phyloP scores from a whole-genome alignment of 2,113 vertebrate species.

The Seriola rivoliana region DNA sequence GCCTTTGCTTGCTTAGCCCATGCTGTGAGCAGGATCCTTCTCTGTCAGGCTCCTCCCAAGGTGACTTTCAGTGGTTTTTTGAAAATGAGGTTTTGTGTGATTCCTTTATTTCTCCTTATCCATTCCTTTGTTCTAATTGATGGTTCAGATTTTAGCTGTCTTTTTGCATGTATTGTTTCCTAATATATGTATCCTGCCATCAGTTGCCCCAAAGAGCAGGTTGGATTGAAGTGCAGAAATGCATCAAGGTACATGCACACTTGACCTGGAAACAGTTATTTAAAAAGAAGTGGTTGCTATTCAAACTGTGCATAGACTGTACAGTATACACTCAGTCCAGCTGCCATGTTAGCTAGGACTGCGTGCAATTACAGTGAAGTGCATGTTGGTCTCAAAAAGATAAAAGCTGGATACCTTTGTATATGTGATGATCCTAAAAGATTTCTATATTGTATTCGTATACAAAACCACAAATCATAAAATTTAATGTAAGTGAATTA shows the following conservation, averaged over 20 bases:
- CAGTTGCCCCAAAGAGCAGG: not conserved
- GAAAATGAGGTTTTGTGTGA: conserved; percentile 6
- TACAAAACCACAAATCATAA: not conserved
- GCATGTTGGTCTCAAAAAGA: not conserved
- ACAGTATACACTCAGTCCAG: not conserved
- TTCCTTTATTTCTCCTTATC: not conserved
- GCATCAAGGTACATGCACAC: not conserved
- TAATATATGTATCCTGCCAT: not conserved
- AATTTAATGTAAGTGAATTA: not conserved
- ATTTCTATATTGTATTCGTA: not conserved
- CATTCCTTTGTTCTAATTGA: conserved; percentile 12
- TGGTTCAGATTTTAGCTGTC: not conserved
- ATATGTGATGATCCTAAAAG: not conserved
- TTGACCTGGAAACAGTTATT: not conserved
- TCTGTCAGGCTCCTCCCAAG: conserved; percentile 20
- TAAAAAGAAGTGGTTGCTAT: not conserved
- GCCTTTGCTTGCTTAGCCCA: conserved; percentile 7
- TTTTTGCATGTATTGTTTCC: not conserved
- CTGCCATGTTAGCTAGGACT: not conserved
- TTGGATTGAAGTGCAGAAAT: not conserved
- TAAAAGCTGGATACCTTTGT: not conserved
- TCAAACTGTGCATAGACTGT: not conserved
- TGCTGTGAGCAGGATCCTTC: conserved; percentile 16
- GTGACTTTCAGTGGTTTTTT: conserved; percentile 35
- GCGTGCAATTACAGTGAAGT: not conserved